Evolutionary conservation across 1,140 invertebrate genomes (phyloP), one percentile per base, ranked within the genome.

Genomic region (Drosophila kikkawai): DNA sequence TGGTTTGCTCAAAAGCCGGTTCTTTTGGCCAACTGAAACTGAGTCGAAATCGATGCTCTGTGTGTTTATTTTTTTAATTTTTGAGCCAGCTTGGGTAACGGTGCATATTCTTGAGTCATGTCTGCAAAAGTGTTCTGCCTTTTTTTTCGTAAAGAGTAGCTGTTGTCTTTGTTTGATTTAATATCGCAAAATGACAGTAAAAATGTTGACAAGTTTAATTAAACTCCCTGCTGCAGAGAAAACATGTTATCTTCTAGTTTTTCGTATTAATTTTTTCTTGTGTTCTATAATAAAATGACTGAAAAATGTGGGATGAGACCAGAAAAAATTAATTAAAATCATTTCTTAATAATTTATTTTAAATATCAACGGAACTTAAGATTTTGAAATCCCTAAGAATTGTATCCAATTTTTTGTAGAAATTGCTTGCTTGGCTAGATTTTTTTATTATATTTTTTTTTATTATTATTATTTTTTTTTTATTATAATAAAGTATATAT

Each of bases 91-190:
- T n/a, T 22, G 15, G 36, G 19, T 85, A 85, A 85, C 82, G 82
- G 82, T 84, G 79, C 83, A 87, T 87, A 79, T 58, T 74, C 41
- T 82, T 79, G 67, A 82, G 59, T 79, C 82, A 82, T 74, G 34
- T 45, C 51, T 29, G 29, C 17, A 17, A 15, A 41, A 39, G n/a
- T 37, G 41, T 15, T 39, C 26, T 64, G 41, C 36, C 44, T 32
- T 59, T 37, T 45, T 42, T 9, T 61, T 19, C 11, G 7, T 26
- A 37, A 26, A 45, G 45, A 64, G 73, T 76, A 74, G 75, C 79
- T 75, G 73, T 75, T 75, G 36, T 36, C 50, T 56, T 44, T 56
- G 74, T 75, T 58, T 19, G 42, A 32, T 19, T 51, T 36, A 7
- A 71, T 47, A 48, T 47, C 19, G n/a, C 12, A 42, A 36, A 44